Conservation (phyloP, 30 jellyfish, hydroid and myxozoan species). For the Pseudorhiza aurosa region DNA sequence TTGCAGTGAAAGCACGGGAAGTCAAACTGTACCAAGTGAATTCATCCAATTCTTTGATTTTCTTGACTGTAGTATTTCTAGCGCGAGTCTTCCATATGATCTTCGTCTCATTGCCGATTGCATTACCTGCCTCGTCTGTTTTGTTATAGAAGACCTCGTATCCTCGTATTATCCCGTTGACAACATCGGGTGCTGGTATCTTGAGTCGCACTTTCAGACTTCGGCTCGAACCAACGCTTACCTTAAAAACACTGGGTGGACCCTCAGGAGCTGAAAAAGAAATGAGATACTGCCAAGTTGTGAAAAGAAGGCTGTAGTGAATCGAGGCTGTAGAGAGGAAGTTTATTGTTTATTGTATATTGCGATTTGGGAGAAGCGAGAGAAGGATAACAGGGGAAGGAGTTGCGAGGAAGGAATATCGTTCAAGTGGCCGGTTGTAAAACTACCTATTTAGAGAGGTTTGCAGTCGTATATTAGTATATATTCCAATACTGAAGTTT, state of each 20-base stretch:
- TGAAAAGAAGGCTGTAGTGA: too few species aligned
- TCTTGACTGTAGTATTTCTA: neutral
- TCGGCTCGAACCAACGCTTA: conserved; percentile 40
- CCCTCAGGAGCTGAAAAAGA: conserved; percentile 50
- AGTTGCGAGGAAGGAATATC: too few species aligned
- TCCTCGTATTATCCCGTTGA: conserved; percentile 55
- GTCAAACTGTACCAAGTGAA: conserved; percentile 18
- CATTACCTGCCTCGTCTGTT: neutral
- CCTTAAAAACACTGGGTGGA: conserved; percentile 28
- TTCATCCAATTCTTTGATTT: conserved; percentile 9
- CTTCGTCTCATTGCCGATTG: neutral
- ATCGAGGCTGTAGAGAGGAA: too few species aligned
- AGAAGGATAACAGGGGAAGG: too few species aligned
- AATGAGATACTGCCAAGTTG: too few species aligned
- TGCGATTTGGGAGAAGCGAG: too few species aligned
- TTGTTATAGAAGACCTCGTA: conserved; percentile 20
- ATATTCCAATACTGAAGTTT: too few species aligned
- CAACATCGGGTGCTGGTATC: conserved; percentile 41
- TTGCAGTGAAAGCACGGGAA: conserved; percentile 35
- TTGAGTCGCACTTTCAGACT: neutral
- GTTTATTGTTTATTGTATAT: too few species aligned
- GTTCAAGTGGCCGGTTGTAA: too few species aligned
- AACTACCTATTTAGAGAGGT: too few species aligned
- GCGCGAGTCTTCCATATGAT: neutral
- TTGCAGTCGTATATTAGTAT: too few species aligned